These are phyloP conservation scores for Chrysotoxum bicinctum DNA, from an alignment of 2,888 invertebrate genomes.

Conservation along the genomic window DNA sequence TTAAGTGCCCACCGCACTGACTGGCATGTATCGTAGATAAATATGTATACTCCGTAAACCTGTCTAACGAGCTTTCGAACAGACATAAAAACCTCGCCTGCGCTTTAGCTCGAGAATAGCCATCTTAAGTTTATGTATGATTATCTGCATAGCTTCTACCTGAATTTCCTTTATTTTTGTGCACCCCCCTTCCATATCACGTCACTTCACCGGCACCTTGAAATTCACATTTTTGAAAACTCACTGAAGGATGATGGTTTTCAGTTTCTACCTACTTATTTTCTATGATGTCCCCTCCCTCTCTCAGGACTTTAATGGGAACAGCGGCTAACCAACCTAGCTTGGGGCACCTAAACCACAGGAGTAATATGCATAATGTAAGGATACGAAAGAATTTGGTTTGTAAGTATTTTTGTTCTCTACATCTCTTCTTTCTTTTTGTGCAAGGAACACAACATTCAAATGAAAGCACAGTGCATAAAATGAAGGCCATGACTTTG, in stretches of 20 bases:
- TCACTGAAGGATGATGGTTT: conserved; percentile 18
- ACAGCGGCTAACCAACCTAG: conserved; percentile 1
- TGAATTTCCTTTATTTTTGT: conserved; percentile 6
- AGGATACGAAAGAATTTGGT: conserved; percentile 28
- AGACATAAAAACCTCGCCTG: neutral
- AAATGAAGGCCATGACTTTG: conserved; percentile 58
- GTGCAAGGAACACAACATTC: conserved; percentile 27
- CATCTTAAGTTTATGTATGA: conserved; percentile 30
- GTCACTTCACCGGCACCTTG: conserved; percentile 55
- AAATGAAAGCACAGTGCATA: conserved; percentile 39
- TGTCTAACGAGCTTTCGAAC: conserved; percentile 2
- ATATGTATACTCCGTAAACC: neutral
- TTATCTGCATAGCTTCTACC: conserved; percentile 56
- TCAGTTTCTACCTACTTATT: neutral
- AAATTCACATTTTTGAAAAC: conserved; percentile 45
- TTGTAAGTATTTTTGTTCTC: conserved; percentile 3
- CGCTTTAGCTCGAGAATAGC: neutral
- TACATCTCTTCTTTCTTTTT: neutral
- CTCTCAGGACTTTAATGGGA: conserved; percentile 14
- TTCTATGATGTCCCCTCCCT: neutral
- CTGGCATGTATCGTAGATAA: neutral
- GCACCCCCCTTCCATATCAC: no score
- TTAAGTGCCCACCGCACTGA: conserved; percentile 13
- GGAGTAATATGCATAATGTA: conserved; percentile 59
- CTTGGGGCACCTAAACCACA: conserved; percentile 37